These are phyloP conservation scores for Pampus argenteus DNA, from an alignment of 2,797 vertebrate species.

Conservation along the genomic window DNA sequence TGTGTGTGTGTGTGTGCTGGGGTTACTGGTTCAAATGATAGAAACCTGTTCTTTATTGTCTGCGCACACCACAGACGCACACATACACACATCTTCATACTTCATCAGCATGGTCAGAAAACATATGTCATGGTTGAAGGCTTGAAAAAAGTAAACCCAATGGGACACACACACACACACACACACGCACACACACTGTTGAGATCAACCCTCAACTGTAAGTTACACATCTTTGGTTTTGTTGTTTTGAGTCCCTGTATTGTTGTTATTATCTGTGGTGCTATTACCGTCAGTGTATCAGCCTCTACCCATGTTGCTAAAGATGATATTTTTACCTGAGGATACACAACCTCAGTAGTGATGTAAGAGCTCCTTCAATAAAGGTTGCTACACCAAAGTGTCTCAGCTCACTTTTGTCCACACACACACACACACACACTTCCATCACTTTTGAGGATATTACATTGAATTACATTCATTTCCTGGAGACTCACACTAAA, in stretches of 20 bases:
- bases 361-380: conserved; percentile 83
- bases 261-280: conserved; percentile 77
- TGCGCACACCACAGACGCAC: conserved; percentile 28
- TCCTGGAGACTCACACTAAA: not conserved
- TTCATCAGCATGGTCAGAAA: conserved; percentile 53
- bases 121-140: conserved; percentile 57
- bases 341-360: conserved; percentile 52
- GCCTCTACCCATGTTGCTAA: conserved; percentile 62
- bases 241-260: conserved; percentile 38
- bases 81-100: conserved; percentile 19
- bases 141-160: conserved; percentile 38
- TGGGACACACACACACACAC: conserved; percentile 19
- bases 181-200: conserved; percentile 19
- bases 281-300: conserved; percentile 77
- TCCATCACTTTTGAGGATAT: too few species aligned
- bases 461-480: not conserved
- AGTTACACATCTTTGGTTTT: conserved; percentile 25
- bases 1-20: conserved; percentile 17
- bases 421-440: not conserved
- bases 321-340: conserved; percentile 69
- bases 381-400: conserved; percentile 81
- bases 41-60: conserved; percentile 55
- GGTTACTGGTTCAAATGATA: conserved; percentile 54
- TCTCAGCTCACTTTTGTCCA: conserved; percentile 38
- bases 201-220: conserved; percentile 15